Conservation (phyloP, 2,888 invertebrate species). For the Tipula unca region DNA sequence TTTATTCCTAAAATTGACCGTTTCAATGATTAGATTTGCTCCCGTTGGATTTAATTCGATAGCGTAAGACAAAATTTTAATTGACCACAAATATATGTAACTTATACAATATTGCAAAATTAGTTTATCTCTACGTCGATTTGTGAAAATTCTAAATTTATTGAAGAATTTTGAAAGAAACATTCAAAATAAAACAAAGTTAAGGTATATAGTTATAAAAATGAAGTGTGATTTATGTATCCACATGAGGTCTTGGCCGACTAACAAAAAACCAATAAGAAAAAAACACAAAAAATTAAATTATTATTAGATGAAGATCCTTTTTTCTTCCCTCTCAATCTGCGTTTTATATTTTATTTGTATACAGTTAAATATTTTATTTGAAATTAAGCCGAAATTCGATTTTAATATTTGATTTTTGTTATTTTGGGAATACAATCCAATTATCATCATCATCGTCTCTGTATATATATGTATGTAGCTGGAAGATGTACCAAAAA, state of each 20-base stretch:
- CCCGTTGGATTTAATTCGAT: no score
- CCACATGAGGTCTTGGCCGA: neutral
- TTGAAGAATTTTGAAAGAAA: no score
- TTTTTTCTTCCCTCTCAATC: neutral
- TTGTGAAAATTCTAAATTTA: no score
- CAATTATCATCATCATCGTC: constrained; percentile 16
- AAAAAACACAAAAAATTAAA: neutral
- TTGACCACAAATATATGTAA: no score
- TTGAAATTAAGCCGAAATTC: constrained; percentile 19
- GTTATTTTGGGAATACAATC: constrained; percentile 17
- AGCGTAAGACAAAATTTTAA: no score
- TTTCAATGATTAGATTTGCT: no score
- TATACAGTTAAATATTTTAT: neutral
- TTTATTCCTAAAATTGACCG: no score
- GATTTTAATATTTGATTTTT: constrained; percentile 16
- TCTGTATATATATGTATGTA: neutral
- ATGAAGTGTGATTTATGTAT: constrained; percentile 15
- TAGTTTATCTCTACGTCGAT: no score
- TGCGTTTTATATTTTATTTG: neutral
- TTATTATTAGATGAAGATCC: constrained; percentile 16
- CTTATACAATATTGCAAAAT: no score
- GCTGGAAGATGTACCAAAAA: neutral
- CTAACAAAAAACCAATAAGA: neutral
- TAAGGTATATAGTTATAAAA: neutral
- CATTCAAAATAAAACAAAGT: neutral